Conservation (phyloP, 2,113 vertebrate genomes). For the Cochlearius cochlearius region DNA sequence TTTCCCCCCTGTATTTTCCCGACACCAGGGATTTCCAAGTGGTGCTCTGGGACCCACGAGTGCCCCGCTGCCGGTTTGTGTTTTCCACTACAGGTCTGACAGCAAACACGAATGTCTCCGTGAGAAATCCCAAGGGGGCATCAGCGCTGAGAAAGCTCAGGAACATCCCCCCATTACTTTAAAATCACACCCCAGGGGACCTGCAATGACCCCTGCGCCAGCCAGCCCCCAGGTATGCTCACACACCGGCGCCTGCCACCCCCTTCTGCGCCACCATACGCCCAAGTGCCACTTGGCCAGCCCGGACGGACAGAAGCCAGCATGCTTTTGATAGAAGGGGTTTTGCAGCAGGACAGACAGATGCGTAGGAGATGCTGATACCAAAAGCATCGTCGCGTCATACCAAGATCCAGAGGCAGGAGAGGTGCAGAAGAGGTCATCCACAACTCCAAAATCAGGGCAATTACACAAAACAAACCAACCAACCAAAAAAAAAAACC, state of each 20-base stretch:
- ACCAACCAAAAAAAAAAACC: background rate
- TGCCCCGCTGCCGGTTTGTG: background rate
- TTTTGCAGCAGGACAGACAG: background rate
- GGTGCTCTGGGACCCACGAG: background rate
- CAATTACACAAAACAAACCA: background rate
- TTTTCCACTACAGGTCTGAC: background rate
- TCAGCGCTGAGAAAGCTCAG: background rate
- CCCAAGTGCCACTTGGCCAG: background rate
- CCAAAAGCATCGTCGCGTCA: background rate
- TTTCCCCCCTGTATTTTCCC: background rate
- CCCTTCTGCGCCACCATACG: background rate
- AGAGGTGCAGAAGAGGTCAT: background rate
- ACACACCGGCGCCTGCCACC: fast-evolving
- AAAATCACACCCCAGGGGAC: background rate
- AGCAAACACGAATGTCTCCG: background rate
- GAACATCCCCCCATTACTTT: background rate
- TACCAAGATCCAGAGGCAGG: background rate
- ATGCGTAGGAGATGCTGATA: background rate
- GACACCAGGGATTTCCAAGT: background rate
- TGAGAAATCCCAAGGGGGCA: background rate
- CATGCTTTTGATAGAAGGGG: background rate
- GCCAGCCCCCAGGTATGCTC: background rate
- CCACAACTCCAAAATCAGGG: background rate
- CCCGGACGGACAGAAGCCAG: fast-evolving
- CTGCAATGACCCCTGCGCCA: background rate